Evolutionary conservation across 2,113 vertebrate genomes (phyloP), one percentile per base, ranked within the genome.

Genomic region (Brachypodius melanocephalos): DNA sequence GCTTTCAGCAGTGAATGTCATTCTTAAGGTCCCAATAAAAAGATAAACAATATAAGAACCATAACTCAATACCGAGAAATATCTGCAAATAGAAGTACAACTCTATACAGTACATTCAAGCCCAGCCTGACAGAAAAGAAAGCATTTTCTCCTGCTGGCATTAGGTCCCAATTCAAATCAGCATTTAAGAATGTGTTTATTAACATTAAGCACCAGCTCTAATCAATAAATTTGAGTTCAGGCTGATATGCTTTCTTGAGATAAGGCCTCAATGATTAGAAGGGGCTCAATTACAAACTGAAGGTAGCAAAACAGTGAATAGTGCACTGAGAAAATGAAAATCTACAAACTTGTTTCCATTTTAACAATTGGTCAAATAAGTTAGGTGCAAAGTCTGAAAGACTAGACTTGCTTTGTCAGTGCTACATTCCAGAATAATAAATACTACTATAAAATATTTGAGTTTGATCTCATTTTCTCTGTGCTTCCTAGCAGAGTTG

Each of bases 41-140:
- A 89, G 54, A 82, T 75, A 78, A 85, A 89, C 76, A 87, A 89
- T 62, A 49, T 45, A 73, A 42, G 54, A 75, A 88, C 34, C 58
- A 49, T 82, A 92, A 89, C 58, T 92, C 77, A 88, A 92, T 48
- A 91, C 84, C 45, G 45, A 96, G 74, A 96, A 95, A 82, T 55
- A 90, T 28, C 68, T 95, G 66, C 68, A 92, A 95, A 81, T 76
- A 58, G 34, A 95, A 92, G n/a, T 79, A 91, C 8, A 82, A 58
- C 19, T 69, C 42, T 76, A 95, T 85, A 79, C 76, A 76, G 66
- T n/a, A 91, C 24, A 79, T 91, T 88, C 77, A 69, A 28, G 54
- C 85, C 49, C 58, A 88, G 71, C 14, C 58, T 67, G 46, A 66
- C 3, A 69, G 52, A 78, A 78, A 63, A 45, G 8, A 62, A 90